phyloP scores from a whole-genome alignment of 2,113 vertebrate genomes.

The Entomyzon cyanotis region DNA sequence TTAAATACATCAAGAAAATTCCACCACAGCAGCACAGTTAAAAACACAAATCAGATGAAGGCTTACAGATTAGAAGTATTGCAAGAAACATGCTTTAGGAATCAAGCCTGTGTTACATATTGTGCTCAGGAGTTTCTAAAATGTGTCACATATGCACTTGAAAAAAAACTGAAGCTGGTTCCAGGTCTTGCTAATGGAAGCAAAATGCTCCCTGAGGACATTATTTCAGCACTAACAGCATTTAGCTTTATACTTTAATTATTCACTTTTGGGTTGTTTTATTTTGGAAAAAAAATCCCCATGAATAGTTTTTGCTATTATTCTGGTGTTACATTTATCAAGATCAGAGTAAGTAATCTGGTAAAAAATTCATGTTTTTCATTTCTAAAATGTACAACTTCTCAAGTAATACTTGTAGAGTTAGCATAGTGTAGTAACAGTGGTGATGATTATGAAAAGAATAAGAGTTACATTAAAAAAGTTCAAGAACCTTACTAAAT shows the following conservation, averaged over 20 bases:
- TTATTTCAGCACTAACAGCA: background rate
- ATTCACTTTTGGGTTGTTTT: background rate
- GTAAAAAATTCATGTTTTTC: slow-evolving; percentile 13
- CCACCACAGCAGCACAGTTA: background rate
- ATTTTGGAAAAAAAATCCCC: background rate
- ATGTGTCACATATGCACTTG: background rate
- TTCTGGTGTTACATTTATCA: background rate
- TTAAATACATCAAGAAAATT: background rate
- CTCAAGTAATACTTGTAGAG: background rate
- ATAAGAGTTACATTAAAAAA: slow-evolving; percentile 1
- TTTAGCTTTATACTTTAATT: background rate
- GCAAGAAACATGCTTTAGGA: background rate
- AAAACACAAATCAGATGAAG: background rate
- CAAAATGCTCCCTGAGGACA: background rate
- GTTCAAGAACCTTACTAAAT: slow-evolving; percentile 25
- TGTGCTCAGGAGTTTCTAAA: background rate
- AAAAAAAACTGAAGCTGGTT: background rate
- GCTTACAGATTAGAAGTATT: background rate
- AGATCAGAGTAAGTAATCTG: background rate
- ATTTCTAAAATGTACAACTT: slow-evolving; percentile 64
- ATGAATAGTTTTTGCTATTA: background rate
- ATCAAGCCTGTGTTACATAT: background rate
- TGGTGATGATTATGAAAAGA: background rate
- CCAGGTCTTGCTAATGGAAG: background rate
- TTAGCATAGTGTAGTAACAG: background rate